These are phyloP conservation scores for Perca fluviatilis DNA, from an alignment of 2,113 vertebrate genomes.

Conservation along the genomic window DNA sequence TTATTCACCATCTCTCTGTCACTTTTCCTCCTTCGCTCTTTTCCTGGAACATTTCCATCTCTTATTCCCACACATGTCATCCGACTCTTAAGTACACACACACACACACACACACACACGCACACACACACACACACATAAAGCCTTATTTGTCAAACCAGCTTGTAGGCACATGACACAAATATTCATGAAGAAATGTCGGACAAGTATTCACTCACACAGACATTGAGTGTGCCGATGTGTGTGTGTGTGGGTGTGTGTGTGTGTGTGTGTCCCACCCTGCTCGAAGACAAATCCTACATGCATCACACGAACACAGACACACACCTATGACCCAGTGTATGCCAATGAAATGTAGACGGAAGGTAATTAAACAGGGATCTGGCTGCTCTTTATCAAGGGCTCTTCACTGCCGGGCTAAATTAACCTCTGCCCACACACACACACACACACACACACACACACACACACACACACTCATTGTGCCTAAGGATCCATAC, in stretches of 20 bases:
- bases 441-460: constrained; percentile 45
- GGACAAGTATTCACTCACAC: not conserved
- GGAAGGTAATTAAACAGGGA: constrained; percentile 84
- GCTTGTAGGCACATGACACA: not conserved
- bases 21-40: not conserved
- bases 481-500: too few species aligned
- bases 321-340: constrained; percentile 70
- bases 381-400: constrained; percentile 83
- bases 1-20: constrained; percentile 23
- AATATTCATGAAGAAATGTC: constrained; percentile 34
- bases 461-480: constrained; percentile 28
- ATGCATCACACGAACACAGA: constrained; percentile 65
- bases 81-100: not conserved
- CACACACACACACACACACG: not conserved
- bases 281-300: constrained; percentile 38
- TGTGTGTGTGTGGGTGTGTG: too few species aligned
- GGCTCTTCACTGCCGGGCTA: constrained; percentile 80
- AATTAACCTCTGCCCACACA: constrained; percentile 81
- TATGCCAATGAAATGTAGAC: constrained; percentile 73
- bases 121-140: not conserved
- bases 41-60: constrained; percentile 28
- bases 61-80: not conserved
- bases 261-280: not conserved
- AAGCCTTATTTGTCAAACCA: constrained; percentile 19
- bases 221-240: constrained; percentile 13